These are phyloP conservation scores for Aethina tumida DNA, from an alignment of 1,140 invertebrate species.

Conservation along the genomic window DNA sequence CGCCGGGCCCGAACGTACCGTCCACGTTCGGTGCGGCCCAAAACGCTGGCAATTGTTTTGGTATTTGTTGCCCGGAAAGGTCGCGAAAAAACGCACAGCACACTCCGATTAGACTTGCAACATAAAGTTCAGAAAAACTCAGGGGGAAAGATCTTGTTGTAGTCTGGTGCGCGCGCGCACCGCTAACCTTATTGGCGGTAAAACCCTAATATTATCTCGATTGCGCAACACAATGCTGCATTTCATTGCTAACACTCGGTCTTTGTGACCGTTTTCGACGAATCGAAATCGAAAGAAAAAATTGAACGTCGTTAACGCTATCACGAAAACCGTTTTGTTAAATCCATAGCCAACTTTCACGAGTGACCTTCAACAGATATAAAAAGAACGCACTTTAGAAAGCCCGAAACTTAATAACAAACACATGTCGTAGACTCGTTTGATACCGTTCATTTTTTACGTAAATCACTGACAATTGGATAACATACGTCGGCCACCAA, in stretches of 20 bases:
- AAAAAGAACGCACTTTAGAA: constrained; percentile 15
- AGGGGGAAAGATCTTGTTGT: constrained; percentile 15
- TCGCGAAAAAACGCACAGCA: constrained; percentile 1
- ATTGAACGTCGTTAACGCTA: not conserved
- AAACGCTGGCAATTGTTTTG: too few species aligned
- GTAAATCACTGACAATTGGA: too few species aligned
- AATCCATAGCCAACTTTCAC: constrained; percentile 19
- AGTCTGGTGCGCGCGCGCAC: constrained; percentile 19
- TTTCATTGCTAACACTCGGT: constrained; percentile 9
- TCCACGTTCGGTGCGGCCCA: not conserved
- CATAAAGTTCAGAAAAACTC: constrained; percentile 1
- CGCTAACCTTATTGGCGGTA: constrained; percentile 18
- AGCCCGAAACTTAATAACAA: constrained; percentile 10
- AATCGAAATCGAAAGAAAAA: constrained; percentile 8
- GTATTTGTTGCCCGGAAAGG: not conserved
- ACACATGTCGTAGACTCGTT: too few species aligned
- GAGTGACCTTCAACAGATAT: constrained; percentile 19
- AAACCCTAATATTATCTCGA: constrained; percentile 9
- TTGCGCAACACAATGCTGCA: constrained; percentile 23
- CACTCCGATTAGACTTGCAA: constrained; percentile 2
- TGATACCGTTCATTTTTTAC: too few species aligned
- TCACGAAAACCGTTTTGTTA: constrained; percentile 5
- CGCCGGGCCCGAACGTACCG: not conserved
- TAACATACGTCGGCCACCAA: too few species aligned
- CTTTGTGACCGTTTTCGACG: not conserved